Evolutionary conservation across 1,140 invertebrate genomes (phyloP), one percentile per base, ranked within the genome.

Genomic region (Lepeophtheirus salmonis): DNA sequence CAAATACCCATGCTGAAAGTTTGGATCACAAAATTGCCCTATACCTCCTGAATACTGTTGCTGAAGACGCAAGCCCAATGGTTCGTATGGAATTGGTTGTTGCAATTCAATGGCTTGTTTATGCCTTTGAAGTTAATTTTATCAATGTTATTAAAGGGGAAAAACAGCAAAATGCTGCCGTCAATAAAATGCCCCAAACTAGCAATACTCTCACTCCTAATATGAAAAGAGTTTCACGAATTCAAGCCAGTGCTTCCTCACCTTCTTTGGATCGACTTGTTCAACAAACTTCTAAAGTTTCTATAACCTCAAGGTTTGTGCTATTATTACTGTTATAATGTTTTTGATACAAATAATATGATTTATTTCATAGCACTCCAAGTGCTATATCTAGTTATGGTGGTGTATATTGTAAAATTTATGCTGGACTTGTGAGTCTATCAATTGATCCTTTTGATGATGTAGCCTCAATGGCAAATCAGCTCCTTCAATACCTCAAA

Each of bases 11-110:
- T 74, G 87, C 89, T 12, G 91, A 89, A 68, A 86, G 83, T 67
- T 86, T 95, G 61, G 89, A 95, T 75, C 84, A 91, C 67, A 81
- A 81, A 64, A 85, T 96, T 63, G 88, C 83, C 24, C 85, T 89
- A 72, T 86, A 78, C 25, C 74, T 96, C 54, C 78, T 89, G 21
- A 84, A 81, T 67, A 80, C 78, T 4, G 79, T 85, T 3, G 78
- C 77, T 2, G 74, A 79, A 64, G 91, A 97, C 73, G 88, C 86
- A 73, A 86, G 84, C 68, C 81, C 83, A 63, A 72, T 95, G 65
- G 89, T 95, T 60, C 80, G 91, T 67, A 83, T 83, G 78, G 83
- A 85, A 71, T 72, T 84, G 63, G 78, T 82, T 23, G 80, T 81
- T 26, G 89, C 91, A 2, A 73, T 96, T 0, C 87, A 92, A 69